A percentile compares a stretch with the other conserved stretches of the same genome.
Evolutionary conservation across 2,888 invertebrate species (phyloP).

Genomic region (Hipparchia sbordonii): DNA sequence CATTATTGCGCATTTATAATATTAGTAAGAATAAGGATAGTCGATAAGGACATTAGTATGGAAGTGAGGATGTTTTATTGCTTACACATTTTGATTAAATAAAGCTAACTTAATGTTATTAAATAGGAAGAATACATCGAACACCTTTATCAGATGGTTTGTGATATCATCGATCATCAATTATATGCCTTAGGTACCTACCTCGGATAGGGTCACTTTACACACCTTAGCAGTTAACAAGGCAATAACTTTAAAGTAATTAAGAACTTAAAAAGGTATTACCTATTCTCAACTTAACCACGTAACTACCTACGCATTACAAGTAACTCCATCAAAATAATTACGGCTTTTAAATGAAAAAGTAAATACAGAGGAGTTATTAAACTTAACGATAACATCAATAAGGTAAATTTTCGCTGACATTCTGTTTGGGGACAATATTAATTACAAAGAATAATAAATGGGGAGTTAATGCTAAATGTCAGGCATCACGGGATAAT

Average conservation of each 20-base stretch:
- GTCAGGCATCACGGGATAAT: slow-evolving; percentile 9
- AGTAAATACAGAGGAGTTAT: slow-evolving; percentile 8
- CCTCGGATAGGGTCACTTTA: neutral
- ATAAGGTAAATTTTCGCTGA: slow-evolving; percentile 32
- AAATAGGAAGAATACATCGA: too few relatives aligned
- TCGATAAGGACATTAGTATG: too few relatives aligned
- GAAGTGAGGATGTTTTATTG: too few relatives aligned
- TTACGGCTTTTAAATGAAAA: slow-evolving; percentile 12
- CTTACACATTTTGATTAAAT: too few relatives aligned
- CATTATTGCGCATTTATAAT: too few relatives aligned
- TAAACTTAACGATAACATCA: slow-evolving; percentile 22
- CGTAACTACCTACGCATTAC: neutral
- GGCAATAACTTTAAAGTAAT: slow-evolving; percentile 10
- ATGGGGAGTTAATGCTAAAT: slow-evolving; percentile 6
- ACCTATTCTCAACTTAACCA: slow-evolving; percentile 1
- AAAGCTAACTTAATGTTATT: too few relatives aligned
- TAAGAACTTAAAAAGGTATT: slow-evolving; percentile 10
- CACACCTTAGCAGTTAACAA: slow-evolving; percentile 3
- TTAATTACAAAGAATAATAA: slow-evolving; percentile 14
- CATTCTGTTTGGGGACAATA: slow-evolving; percentile 25
- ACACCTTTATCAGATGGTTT: too few relatives aligned
- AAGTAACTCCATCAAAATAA: slow-evolving; percentile 11
- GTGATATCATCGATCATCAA: too few relatives aligned
- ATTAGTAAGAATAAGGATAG: too few relatives aligned
- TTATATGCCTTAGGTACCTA: too few relatives aligned